Evolutionary conservation across 1,140 invertebrate genomes (phyloP).

Genomic region (Calosoma granatense): DNA sequence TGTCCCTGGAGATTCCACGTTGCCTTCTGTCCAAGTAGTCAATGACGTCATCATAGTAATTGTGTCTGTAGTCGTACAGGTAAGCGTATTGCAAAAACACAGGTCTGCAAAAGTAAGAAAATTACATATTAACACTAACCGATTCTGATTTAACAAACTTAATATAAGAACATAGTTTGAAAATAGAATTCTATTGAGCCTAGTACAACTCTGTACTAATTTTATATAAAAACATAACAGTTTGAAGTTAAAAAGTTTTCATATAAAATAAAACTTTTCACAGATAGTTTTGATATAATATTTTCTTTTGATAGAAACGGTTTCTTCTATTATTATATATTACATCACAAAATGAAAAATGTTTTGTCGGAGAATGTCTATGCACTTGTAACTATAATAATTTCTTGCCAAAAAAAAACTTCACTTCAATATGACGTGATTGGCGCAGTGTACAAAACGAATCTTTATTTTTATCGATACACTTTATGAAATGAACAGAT

Average conservation of each 20-base stretch:
- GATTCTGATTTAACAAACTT: background rate
- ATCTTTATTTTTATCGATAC: too few species aligned
- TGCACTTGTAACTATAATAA: too few species aligned
- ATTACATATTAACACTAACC: background rate
- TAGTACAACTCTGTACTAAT: background rate
- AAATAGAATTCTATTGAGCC: background rate
- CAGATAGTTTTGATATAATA: too few species aligned
- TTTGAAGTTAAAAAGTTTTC: background rate
- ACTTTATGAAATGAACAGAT: too few species aligned
- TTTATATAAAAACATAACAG: constrained; percentile 10
- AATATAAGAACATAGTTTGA: background rate
- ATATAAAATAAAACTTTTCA: too few species aligned
- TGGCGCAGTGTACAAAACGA: too few species aligned
- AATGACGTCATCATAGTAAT: constrained; percentile 77
- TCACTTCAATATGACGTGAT: too few species aligned
- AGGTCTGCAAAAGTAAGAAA: constrained; percentile 43
- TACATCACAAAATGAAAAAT: too few species aligned
- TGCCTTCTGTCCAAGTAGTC: constrained; percentile 67
- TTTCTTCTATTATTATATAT: too few species aligned
- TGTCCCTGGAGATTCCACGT: constrained; percentile 53
- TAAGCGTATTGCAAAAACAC: constrained; percentile 70
- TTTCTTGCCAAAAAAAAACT: too few species aligned
- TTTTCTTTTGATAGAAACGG: too few species aligned
- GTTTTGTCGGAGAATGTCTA: too few species aligned
- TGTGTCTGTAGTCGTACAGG: constrained; percentile 69